Evolutionary conservation across 2,888 invertebrate genomes (phyloP).

Genomic region (Neocrepidodera transversa): DNA sequence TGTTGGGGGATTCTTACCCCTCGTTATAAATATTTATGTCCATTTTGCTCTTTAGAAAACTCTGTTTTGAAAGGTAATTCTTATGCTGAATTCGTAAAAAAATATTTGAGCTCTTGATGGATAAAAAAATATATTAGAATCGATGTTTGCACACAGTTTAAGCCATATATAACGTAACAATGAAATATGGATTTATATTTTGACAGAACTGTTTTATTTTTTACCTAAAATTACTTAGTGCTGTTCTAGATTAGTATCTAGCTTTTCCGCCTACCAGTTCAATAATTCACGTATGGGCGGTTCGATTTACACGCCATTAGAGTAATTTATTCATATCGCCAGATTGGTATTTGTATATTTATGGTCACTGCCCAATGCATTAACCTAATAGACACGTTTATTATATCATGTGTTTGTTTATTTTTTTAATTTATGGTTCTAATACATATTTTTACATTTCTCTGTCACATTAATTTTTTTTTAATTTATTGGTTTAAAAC

Average conservation of each 20-base stretch:
- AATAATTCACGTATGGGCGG: conserved; percentile 38
- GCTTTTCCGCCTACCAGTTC: conserved; percentile 34
- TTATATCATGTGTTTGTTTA: neutral
- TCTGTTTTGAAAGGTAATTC: too few relatives aligned
- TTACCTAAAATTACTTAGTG: conserved; percentile 31
- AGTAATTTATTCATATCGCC: conserved; percentile 34
- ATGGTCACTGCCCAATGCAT: conserved; percentile 21
- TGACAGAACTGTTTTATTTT: neutral
- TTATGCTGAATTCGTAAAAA: too few relatives aligned
- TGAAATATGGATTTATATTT: conserved; percentile 2
- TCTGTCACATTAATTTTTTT: too few relatives aligned
- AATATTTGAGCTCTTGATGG: too few relatives aligned
- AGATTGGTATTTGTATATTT: conserved; percentile 36
- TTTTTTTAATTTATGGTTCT: neutral
- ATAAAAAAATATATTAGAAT: too few relatives aligned
- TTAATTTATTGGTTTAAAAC: too few relatives aligned
- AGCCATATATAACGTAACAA: neutral
- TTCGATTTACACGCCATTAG: conserved; percentile 38
- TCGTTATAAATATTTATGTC: too few relatives aligned
- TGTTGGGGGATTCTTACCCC: too few relatives aligned
- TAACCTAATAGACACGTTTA: conserved; percentile 32
- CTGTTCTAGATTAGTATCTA: conserved; percentile 34
- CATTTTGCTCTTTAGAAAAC: too few relatives aligned
- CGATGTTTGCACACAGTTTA: neutral
- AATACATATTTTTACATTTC: too few relatives aligned